A percentile compares a stretch with the other conserved stretches of the same genome.
Evolutionary conservation across 2,797 vertebrate species (phyloP).

Genomic region (Clarias platycephalus): DNA sequence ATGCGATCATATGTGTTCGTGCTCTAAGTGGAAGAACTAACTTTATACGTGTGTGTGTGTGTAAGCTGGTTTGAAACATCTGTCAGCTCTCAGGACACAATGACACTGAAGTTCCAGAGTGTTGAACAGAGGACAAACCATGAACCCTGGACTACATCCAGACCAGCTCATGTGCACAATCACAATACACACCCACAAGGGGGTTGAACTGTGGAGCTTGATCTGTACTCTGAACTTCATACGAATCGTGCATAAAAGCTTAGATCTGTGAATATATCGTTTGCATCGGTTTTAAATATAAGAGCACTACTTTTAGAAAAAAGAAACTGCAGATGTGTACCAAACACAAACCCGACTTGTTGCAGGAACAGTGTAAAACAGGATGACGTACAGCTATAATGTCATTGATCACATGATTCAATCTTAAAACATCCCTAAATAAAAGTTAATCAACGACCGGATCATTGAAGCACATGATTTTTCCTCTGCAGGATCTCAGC

Average conservation of each 20-base stretch:
- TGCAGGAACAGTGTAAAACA: background rate
- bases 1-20: background rate
- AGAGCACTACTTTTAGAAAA: background rate
- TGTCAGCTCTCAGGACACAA: slow-evolving; percentile 15
- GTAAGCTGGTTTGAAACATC: background rate
- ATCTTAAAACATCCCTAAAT: background rate
- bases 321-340: background rate
- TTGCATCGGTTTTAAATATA: background rate
- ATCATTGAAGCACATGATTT: background rate
- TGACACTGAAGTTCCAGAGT: slow-evolving; percentile 31
- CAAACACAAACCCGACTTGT: slow-evolving; percentile 2
- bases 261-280: background rate
- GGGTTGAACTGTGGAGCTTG: background rate
- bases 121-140: slow-evolving; percentile 1
- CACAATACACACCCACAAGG: background rate
- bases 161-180: background rate
- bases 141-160: slow-evolving; percentile 20
- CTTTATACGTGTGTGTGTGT: too few relatives aligned
- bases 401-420: background rate
- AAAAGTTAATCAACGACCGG: background rate
- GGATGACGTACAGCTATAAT: background rate
- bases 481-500: background rate
- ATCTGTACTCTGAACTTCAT: background rate
- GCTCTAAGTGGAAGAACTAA: background rate
- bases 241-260: background rate